phyloP scores from a whole-genome alignment of 1,140 invertebrate species.

The Bombus sylvicola region DNA sequence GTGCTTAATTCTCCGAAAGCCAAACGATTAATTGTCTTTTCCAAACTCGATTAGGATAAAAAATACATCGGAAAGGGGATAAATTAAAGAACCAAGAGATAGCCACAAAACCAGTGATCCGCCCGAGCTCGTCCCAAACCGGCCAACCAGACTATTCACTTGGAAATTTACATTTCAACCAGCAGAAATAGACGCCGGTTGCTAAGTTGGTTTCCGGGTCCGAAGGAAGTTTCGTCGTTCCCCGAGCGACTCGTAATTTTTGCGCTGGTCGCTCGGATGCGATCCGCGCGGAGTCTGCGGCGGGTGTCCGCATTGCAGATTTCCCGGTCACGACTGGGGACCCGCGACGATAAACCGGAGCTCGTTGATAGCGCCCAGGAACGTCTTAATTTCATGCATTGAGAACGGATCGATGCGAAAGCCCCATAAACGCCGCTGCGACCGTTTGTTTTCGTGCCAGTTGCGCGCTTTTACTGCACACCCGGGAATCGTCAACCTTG shows the following conservation, averaged over 20 bases:
- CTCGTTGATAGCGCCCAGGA: constrained; percentile 42
- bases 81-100: not conserved
- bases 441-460: not conserved
- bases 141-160: not conserved
- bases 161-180: constrained; percentile 17
- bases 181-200: not conserved
- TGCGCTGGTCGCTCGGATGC: not conserved
- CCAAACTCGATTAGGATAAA: too few species aligned
- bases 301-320: constrained; percentile 59
- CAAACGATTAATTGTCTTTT: too few species aligned
- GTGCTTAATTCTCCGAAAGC: too few species aligned
- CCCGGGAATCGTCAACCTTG: constrained; percentile 23
- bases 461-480: constrained; percentile 47
- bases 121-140: not conserved
- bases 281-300: not conserved
- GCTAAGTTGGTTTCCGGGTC: not conserved
- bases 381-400: constrained; percentile 66
- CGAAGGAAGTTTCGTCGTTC: constrained; percentile 6
- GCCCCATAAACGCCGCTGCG: not conserved
- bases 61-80: too few species aligned
- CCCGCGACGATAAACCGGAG: not conserved
- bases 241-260: constrained; percentile 26
- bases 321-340: not conserved
- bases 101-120: not conserved
- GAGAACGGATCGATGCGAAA: constrained; percentile 59